A percentile compares a stretch with the other conserved stretches of the same genome.
These are phyloP conservation scores for Carollia perspicillata DNA, from an alignment of 2,113 vertebrate genomes.

Conservation along the genomic window DNA sequence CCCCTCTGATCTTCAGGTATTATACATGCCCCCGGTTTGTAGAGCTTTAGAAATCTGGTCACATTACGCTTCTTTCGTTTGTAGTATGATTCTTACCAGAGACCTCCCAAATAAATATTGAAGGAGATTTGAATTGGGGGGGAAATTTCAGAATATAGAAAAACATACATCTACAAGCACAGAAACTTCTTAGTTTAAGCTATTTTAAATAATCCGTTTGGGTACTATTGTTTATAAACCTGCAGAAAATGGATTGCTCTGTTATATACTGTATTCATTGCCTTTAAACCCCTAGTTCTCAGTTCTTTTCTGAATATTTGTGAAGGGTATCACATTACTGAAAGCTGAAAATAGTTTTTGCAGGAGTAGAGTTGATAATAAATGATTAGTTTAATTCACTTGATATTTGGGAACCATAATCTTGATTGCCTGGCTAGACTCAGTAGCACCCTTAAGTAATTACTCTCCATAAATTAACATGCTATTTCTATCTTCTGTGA, in stretches of 20 bases:
- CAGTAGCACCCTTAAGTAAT: conserved; percentile 14
- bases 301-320: conserved; percentile 49
- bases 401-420: conserved; percentile 52
- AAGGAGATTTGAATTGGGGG: neutral
- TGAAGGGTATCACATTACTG: neutral
- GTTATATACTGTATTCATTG: neutral
- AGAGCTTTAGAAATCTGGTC: conserved; percentile 33
- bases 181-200: neutral
- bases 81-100: conserved; percentile 43
- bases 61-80: conserved; percentile 10
- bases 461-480: conserved; percentile 49
- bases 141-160: neutral
- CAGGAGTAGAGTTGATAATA: conserved; percentile 41
- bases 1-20: conserved; percentile 43
- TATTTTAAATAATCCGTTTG: neutral
- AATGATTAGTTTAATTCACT: conserved; percentile 63
- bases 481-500: conserved; percentile 10
- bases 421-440: conserved; percentile 56
- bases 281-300: neutral
- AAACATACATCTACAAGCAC: neutral
- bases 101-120: neutral
- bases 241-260: neutral
- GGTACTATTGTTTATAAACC: neutral
- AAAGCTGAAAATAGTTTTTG: conserved; percentile 29
- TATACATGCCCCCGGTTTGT: neutral